A percentile compares a stretch with the other conserved stretches of the same genome.
These are phyloP conservation scores for Torymus tubicola DNA, from an alignment of 2,888 invertebrate genomes.

Conservation along the genomic window DNA sequence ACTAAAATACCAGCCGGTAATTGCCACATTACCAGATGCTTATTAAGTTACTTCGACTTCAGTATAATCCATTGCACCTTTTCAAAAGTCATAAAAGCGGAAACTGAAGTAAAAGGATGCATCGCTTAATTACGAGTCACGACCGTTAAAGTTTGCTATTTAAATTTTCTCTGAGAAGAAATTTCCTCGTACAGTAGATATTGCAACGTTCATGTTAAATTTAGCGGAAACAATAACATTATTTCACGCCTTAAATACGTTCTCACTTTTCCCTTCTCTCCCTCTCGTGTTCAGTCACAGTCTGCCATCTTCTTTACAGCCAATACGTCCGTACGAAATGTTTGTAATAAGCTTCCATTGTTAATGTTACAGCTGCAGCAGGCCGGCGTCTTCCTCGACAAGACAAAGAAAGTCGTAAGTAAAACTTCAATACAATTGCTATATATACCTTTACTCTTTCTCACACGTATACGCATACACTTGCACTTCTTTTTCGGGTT, in stretches of 20 bases:
- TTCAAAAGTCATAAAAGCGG: no score
- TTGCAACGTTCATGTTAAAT: constrained; percentile 1
- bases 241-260: constrained; percentile 29
- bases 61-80: no score
- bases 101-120: no score
- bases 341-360: constrained; percentile 31
- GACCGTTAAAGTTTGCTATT: no score
- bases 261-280: neutral
- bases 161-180: no score
- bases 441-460: constrained; percentile 3
- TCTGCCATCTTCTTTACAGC: constrained; percentile 27
- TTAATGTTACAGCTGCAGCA: constrained; percentile 69
- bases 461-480: no score
- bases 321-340: constrained; percentile 9
- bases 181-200: no score
- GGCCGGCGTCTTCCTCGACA: constrained; percentile 70
- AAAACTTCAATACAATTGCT: constrained; percentile 16
- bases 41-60: no score
- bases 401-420: constrained; percentile 71
- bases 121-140: no score
- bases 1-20: no score
- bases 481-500: no score
- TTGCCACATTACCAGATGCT: no score
- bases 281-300: neutral
- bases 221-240: constrained; percentile 39